Percentiles rank a stretch among this genome's conserved stretches.
These are phyloP conservation scores for Peromyscus eremicus DNA, from an alignment of 2,797 vertebrate species.

Conservation along the genomic window DNA sequence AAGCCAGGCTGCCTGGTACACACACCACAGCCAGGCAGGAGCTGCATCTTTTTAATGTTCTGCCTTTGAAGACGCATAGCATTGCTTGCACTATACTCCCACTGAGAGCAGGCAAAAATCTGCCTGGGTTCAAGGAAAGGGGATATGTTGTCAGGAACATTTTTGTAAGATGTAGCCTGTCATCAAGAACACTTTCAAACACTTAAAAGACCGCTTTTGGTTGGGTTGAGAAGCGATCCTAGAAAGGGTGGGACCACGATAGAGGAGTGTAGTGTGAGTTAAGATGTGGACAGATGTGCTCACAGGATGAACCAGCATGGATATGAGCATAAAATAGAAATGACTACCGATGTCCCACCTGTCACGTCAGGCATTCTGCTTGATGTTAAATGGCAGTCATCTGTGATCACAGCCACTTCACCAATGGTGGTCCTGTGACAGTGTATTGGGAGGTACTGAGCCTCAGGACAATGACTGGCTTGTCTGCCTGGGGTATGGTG, in stretches of 20 bases:
- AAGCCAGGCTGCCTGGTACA: fast-evolving
- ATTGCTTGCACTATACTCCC: neutral
- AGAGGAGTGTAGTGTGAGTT: neutral
- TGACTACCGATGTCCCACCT: neutral
- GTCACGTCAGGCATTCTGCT: neutral
- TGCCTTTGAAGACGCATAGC: neutral
- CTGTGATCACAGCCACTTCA: too few relatives aligned
- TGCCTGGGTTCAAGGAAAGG: neutral
- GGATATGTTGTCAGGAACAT: neutral
- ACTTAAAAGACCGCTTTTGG: neutral
- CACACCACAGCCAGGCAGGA: too few relatives aligned
- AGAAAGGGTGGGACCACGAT: neutral
- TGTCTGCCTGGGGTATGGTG: too few relatives aligned
- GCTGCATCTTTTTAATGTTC: neutral
- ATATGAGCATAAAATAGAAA: fast-evolving
- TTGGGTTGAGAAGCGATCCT: neutral
- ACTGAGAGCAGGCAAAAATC: neutral
- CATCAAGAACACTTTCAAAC: neutral
- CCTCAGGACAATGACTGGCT: neutral
- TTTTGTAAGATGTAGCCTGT: neutral
- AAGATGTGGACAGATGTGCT: neutral
- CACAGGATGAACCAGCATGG: fast-evolving
- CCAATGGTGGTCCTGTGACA: fast-evolving
- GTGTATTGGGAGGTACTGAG: neutral
- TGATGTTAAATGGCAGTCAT: neutral